Conservation (phyloP, 2,113 vertebrate genomes). For the Platysternon megacephalum region DNA sequence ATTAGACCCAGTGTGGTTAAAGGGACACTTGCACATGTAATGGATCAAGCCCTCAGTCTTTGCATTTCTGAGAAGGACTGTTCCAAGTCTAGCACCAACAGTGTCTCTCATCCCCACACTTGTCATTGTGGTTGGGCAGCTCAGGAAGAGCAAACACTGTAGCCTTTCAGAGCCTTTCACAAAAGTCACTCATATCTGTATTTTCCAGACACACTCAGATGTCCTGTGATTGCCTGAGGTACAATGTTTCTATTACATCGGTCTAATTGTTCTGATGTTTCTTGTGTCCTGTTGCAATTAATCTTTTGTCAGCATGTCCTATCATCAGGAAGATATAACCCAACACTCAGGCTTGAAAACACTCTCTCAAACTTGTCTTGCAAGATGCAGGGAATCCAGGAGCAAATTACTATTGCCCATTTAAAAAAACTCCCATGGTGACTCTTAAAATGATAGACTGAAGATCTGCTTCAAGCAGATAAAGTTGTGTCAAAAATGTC, state of each 20-base stretch:
- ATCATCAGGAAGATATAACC: background rate
- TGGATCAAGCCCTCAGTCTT: background rate
- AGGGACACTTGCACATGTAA: accelerated
- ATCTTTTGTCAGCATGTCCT: background rate
- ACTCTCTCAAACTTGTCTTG: background rate
- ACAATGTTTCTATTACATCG: background rate
- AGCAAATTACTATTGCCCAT: background rate
- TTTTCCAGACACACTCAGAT: background rate
- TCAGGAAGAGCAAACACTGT: background rate
- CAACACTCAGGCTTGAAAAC: background rate
- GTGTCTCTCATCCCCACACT: accelerated
- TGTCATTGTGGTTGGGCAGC: background rate
- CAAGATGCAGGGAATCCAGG: too few species aligned
- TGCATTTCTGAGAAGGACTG: background rate
- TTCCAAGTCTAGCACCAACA: accelerated
- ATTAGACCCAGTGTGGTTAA: background rate
- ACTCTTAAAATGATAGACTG: background rate
- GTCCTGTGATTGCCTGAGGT: background rate
- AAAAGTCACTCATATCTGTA: background rate
- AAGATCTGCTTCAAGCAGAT: background rate
- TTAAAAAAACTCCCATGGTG: background rate
- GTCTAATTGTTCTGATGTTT: background rate
- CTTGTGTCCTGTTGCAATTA: background rate
- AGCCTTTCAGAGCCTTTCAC: background rate
- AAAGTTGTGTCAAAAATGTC: background rate